These are phyloP conservation scores for Sphaerophoria rueppellii DNA, from an alignment of 2,888 invertebrate species.

Conservation along the genomic window DNA sequence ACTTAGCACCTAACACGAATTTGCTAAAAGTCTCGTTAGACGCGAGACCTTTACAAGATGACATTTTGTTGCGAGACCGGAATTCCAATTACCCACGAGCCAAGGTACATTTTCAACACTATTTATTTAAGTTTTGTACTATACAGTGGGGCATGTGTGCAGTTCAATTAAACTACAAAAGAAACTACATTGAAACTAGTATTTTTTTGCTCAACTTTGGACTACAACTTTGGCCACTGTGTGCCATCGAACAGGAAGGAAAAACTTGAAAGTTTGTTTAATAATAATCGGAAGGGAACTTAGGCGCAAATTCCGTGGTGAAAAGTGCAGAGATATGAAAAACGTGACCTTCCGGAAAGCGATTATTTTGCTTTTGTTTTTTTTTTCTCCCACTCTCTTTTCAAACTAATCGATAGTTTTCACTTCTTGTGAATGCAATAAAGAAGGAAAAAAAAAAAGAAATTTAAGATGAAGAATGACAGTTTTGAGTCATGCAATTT, in stretches of 20 bases:
- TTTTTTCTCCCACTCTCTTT: too few relatives aligned
- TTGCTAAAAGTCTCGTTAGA: slow-evolving; percentile 48
- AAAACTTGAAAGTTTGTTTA: slow-evolving; percentile 29
- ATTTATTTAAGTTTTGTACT: slow-evolving; percentile 15
- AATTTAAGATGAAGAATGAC: neutral
- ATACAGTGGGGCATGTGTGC: neutral
- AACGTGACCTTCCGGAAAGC: slow-evolving; percentile 41
- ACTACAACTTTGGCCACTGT: neutral
- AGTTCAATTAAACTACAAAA: neutral
- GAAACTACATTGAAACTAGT: neutral
- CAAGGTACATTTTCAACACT: slow-evolving; percentile 61
- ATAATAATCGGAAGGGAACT: slow-evolving; percentile 20
- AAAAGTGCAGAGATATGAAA: slow-evolving; percentile 41
- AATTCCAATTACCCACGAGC: slow-evolving; percentile 68
- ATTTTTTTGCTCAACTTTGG: neutral
- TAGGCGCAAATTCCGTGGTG: slow-evolving; percentile 10
- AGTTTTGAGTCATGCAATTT: slow-evolving; percentile 5
- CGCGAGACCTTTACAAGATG: slow-evolving; percentile 60
- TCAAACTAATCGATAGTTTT: slow-evolving; percentile 35
- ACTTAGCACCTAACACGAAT: slow-evolving; percentile 45
- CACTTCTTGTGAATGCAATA: neutral
- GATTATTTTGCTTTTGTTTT: slow-evolving; percentile 6
- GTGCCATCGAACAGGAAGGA: neutral
- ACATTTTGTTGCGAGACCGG: slow-evolving; percentile 63
- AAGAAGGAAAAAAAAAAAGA: neutral